These are phyloP conservation scores for Drosophila serrata DNA, from an alignment of 1,140 invertebrate genomes.

Conservation along the genomic window DNA sequence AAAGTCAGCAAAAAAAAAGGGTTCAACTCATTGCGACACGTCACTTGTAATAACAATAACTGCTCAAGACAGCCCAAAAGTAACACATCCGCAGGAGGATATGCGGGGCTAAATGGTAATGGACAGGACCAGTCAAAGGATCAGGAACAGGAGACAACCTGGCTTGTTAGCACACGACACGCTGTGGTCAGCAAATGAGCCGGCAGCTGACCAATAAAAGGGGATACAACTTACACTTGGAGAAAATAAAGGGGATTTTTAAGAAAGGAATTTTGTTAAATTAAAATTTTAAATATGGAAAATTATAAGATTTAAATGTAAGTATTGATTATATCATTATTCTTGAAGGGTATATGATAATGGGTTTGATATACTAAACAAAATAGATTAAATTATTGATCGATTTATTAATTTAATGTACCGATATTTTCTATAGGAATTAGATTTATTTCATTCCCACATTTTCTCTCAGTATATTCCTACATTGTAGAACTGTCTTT, in stretches of 20 bases:
- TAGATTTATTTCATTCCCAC: not conserved
- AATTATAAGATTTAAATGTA: too few relatives aligned
- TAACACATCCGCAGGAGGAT: constrained; percentile 67
- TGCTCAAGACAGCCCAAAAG: constrained; percentile 83
- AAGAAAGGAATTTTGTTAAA: not conserved
- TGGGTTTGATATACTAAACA: too few relatives aligned
- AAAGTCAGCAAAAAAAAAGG: constrained; percentile 36
- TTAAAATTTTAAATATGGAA: not conserved
- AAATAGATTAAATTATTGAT: too few relatives aligned
- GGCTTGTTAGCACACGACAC: constrained; percentile 81
- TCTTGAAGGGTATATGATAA: too few relatives aligned
- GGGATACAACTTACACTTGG: constrained; percentile 3
- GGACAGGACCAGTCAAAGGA: constrained; percentile 40
- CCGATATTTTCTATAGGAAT: too few relatives aligned
- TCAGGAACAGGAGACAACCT: constrained; percentile 48
- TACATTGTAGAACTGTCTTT: constrained; percentile 7
- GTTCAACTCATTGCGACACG: constrained; percentile 61
- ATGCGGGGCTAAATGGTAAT: constrained; percentile 36
- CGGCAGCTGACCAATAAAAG: constrained; percentile 53
- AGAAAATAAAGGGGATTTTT: too few relatives aligned
- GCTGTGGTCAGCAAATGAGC: constrained; percentile 78
- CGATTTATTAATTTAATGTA: too few relatives aligned
- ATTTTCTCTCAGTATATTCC: constrained; percentile 5
- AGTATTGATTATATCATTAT: too few relatives aligned
- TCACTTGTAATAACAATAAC: constrained; percentile 77